Evolutionary conservation across 2,888 invertebrate species (phyloP).

Genomic region (Cryptocephalus moraei): DNA sequence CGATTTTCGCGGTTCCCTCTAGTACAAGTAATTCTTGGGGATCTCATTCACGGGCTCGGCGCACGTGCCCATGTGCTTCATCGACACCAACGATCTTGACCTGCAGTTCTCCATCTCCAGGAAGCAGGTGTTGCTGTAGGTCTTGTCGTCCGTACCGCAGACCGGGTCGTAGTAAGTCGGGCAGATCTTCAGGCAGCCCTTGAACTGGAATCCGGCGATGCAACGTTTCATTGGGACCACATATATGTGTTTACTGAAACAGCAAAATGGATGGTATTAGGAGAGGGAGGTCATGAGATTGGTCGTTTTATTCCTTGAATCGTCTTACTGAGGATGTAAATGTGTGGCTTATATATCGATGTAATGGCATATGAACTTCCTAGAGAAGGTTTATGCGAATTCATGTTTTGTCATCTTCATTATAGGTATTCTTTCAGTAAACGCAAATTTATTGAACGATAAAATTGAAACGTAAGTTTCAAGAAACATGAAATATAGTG

Average conservation of each 20-base stretch:
- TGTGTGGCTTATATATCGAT: too few relatives aligned
- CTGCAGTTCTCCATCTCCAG: slow-evolving; percentile 85
- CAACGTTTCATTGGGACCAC: slow-evolving; percentile 85
- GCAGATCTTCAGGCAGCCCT: slow-evolving; percentile 79
- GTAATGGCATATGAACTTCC: too few relatives aligned
- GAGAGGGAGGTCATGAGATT: too few relatives aligned
- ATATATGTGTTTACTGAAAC: slow-evolving; percentile 72
- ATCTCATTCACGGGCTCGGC: slow-evolving; percentile 74
- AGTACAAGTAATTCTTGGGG: slow-evolving; percentile 81
- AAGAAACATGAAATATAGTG: too few relatives aligned
- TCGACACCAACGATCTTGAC: slow-evolving; percentile 64
- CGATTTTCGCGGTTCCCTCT: slow-evolving; percentile 16
- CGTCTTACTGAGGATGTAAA: too few relatives aligned
- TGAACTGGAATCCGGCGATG: slow-evolving; percentile 73
- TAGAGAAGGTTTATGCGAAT: too few relatives aligned
- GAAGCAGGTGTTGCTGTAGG: slow-evolving; percentile 90
- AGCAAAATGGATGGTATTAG: not conserved
- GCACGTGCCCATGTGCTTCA: slow-evolving; percentile 76
- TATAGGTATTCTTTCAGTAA: too few relatives aligned
- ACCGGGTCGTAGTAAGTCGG: slow-evolving; percentile 82
- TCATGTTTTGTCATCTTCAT: too few relatives aligned
- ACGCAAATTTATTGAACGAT: too few relatives aligned
- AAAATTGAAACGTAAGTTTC: too few relatives aligned
- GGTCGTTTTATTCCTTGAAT: too few relatives aligned
- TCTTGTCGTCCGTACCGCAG: slow-evolving; percentile 86